Conservation (phyloP, 2,113 vertebrate species). For the Dissostichus mawsoni region DNA sequence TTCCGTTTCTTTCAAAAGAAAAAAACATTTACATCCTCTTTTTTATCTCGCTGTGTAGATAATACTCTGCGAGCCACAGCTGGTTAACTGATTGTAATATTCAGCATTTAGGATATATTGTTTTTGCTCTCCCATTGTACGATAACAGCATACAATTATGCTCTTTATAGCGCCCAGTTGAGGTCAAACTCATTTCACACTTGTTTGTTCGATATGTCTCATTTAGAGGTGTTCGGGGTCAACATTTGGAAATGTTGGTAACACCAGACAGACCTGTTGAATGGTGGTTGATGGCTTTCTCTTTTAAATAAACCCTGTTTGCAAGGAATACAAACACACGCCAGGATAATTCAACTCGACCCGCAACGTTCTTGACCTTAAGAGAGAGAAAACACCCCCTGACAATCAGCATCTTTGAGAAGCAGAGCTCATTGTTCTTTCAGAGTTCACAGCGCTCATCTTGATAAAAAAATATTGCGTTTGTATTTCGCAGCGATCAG, state of each 20-base stretch:
- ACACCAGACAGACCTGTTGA: neutral
- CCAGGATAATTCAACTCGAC: neutral
- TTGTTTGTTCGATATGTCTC: neutral
- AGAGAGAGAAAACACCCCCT: neutral
- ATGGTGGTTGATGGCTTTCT: neutral
- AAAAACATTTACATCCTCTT: conserved; percentile 16
- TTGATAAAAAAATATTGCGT: neutral
- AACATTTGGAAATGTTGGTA: neutral
- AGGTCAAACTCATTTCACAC: conserved; percentile 17
- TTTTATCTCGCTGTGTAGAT: conserved; percentile 31
- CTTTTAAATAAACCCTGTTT: neutral
- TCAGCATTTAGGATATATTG: conserved; percentile 30
- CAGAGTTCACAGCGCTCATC: neutral
- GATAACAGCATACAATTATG: conserved; percentile 10
- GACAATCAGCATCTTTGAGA: neutral
- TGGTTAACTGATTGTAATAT: conserved; percentile 30
- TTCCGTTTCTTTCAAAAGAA: conserved; percentile 2
- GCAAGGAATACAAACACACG: neutral
- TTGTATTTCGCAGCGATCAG: neutral
- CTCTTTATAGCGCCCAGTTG: conserved; percentile 7
- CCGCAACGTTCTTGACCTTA: neutral
- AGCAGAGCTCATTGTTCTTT: neutral
- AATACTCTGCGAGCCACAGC: conserved; percentile 39
- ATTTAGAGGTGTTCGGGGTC: neutral
- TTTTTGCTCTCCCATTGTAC: conserved; percentile 40